A percentile compares a stretch with the other conserved stretches of the same genome.
Evolutionary conservation across 2,113 vertebrate genomes (phyloP).

Genomic region (Sclerurus mexicanus): DNA sequence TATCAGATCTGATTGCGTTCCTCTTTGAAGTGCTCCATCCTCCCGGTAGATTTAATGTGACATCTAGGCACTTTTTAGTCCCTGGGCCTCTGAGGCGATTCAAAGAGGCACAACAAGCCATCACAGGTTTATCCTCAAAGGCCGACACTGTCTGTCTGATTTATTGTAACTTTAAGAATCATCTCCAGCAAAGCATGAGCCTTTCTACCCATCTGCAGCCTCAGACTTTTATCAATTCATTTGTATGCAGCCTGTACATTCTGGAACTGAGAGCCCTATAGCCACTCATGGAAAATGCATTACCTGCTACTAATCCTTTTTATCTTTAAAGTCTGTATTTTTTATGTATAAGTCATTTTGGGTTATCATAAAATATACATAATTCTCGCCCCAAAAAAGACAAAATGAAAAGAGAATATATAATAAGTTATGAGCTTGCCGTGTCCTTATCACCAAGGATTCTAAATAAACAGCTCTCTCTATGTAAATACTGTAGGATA

Average conservation of each 20-base stretch:
- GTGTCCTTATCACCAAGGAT: slow-evolving; percentile 77
- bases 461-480: slow-evolving; percentile 83
- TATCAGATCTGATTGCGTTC: slow-evolving; percentile 88
- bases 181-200: slow-evolving; percentile 84
- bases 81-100: slow-evolving; percentile 85
- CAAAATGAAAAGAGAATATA: slow-evolving; percentile 84
- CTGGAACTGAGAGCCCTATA: slow-evolving; percentile 82
- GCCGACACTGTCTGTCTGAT: slow-evolving; percentile 88
- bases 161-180: slow-evolving; percentile 90
- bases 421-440: slow-evolving; percentile 75
- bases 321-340: slow-evolving; percentile 89
- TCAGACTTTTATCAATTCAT: slow-evolving; percentile 87
- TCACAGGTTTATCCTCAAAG: slow-evolving; percentile 90
- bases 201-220: slow-evolving; percentile 76
- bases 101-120: slow-evolving; percentile 86
- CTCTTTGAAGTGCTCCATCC: slow-evolving; percentile 86
- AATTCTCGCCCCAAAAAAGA: slow-evolving; percentile 74
- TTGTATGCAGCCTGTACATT: slow-evolving; percentile 82
- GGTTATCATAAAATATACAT: slow-evolving; percentile 89
- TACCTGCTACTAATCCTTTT: slow-evolving; percentile 89
- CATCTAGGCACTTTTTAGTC: slow-evolving; percentile 87
- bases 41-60: slow-evolving; percentile 88
- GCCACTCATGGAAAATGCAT: slow-evolving; percentile 90
- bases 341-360: slow-evolving; percentile 87
- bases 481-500: slow-evolving; percentile 82